Evolutionary conservation across 2,113 vertebrate genomes (phyloP).

Genomic region (Rhinoptilus africanus): DNA sequence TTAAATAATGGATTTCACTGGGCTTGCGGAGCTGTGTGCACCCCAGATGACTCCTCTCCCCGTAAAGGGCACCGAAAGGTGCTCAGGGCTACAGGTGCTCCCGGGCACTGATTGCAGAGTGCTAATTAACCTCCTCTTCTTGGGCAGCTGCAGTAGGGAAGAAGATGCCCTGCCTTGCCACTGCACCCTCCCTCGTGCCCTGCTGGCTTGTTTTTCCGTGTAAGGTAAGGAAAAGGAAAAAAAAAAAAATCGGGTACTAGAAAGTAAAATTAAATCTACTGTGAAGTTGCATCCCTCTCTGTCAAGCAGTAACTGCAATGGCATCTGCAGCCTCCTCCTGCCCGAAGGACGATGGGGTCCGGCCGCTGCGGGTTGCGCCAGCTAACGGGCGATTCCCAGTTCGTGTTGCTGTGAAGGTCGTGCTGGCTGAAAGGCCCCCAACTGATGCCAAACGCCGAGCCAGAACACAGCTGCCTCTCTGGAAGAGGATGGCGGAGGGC

Average conservation of each 20-base stretch:
- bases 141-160: background rate
- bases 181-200: background rate
- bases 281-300: background rate
- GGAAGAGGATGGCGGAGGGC: background rate
- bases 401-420: background rate
- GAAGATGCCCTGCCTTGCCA: background rate
- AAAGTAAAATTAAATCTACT: background rate
- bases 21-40: background rate
- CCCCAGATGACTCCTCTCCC: background rate
- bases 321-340: background rate
- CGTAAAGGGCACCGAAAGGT: background rate
- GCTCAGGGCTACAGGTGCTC: background rate
- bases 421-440: background rate
- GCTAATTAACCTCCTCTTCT: background rate
- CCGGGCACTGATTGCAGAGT: background rate
- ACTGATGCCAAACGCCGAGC: background rate
- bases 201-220: background rate
- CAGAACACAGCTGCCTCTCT: rapidly evolving
- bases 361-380: background rate
- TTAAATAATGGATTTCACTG: background rate
- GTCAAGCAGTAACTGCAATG: background rate
- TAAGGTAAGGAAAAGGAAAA: background rate
- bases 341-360: background rate
- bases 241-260: background rate
- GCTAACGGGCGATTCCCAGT: background rate